phyloP scores from a whole-genome alignment of 2,888 invertebrate species.

The Craniophora ligustri region DNA sequence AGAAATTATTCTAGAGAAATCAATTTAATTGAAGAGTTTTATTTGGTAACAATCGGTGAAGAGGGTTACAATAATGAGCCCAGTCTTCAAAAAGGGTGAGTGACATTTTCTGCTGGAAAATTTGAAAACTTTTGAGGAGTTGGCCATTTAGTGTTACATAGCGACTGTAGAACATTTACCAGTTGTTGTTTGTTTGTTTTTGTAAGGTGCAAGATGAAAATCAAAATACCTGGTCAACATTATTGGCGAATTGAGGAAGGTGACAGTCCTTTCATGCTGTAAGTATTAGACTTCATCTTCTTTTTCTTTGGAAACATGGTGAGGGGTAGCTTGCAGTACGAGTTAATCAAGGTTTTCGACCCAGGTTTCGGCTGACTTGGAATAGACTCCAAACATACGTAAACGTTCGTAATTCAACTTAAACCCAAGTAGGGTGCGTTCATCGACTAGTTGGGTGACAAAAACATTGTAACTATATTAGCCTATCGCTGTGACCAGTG shows the following conservation, averaged over 20 bases:
- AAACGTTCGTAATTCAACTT: too few relatives aligned
- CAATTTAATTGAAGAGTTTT: constrained; percentile 1
- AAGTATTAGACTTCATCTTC: background rate
- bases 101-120: constrained; percentile 12
- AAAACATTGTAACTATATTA: too few relatives aligned
- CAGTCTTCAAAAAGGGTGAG: constrained; percentile 36
- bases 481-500: too few relatives aligned
- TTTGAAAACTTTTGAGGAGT: background rate
- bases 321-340: too few relatives aligned
- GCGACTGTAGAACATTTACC: constrained; percentile 8
- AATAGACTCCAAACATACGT: too few relatives aligned
- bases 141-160: constrained; percentile 7
- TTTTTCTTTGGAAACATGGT: background rate
- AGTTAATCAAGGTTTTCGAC: background rate
- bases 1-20: constrained; percentile 9
- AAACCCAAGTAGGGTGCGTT: too few relatives aligned
- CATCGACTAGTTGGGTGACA: too few relatives aligned
- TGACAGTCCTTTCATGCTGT: constrained; percentile 2
- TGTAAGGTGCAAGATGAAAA: constrained; percentile 9
- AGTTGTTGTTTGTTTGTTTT: constrained; percentile 16
- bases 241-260: background rate
- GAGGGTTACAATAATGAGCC: too few relatives aligned
- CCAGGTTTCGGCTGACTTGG: background rate
- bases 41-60: constrained; percentile 7
- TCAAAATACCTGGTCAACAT: background rate